A percentile compares a stretch with the other conserved stretches of the same genome.
Evolutionary conservation across 2,113 vertebrate genomes (phyloP).

Genomic region (Vidua macroura): DNA sequence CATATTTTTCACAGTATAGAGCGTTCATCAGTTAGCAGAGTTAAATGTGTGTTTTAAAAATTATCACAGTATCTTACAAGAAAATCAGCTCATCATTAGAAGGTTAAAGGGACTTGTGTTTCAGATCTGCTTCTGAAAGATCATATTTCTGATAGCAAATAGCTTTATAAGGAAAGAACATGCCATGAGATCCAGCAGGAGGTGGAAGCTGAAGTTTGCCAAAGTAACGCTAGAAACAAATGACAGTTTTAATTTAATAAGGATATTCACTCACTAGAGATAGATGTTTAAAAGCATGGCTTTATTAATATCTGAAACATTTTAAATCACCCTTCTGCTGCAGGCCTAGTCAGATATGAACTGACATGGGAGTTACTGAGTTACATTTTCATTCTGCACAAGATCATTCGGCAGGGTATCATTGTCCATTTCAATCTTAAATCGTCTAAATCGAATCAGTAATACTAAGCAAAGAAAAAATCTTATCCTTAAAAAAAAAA

Average conservation of each 20-base stretch:
- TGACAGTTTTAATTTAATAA: neutral
- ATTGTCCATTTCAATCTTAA: neutral
- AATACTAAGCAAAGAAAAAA: neutral
- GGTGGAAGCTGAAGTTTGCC: neutral
- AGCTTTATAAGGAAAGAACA: neutral
- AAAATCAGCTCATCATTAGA: neutral
- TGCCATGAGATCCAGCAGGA: neutral
- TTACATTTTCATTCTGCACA: neutral
- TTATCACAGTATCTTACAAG: neutral
- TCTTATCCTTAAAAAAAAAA: neutral
- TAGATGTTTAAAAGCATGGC: neutral
- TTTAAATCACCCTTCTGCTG: neutral
- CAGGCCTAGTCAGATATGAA: neutral
- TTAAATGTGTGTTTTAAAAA: neutral
- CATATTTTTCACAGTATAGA: neutral
- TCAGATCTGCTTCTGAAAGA: neutral
- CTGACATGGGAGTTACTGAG: neutral
- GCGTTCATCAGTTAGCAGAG: neutral
- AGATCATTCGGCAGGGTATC: neutral
- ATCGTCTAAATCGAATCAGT: neutral
- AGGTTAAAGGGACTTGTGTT: neutral
- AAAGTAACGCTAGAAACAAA: neutral
- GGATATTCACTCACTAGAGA: neutral
- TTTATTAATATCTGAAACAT: neutral
- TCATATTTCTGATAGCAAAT: neutral